Conservation (phyloP, 2,113 vertebrate genomes). For the Azemiops feae region DNA sequence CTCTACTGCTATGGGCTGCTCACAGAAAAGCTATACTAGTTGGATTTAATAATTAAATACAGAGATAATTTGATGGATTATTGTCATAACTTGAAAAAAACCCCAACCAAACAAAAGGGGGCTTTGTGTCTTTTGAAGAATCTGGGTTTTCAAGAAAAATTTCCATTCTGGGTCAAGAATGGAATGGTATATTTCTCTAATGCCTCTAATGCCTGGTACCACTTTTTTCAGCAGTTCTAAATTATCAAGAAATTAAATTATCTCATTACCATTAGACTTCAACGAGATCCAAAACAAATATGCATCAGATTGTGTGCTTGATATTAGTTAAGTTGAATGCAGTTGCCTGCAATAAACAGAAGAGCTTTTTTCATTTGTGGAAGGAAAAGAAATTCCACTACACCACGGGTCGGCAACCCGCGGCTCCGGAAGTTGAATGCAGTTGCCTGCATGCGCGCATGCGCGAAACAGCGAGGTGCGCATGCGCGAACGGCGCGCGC, state of each 20-base stretch:
- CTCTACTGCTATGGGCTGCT: not conserved
- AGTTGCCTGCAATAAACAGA: not conserved
- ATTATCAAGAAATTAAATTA: not conserved
- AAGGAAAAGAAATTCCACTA: not conserved
- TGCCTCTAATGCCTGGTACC: not conserved
- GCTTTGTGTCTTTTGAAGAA: not conserved
- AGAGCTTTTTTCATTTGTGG: not conserved
- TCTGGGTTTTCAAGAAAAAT: not conserved
- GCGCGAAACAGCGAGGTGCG: too few species aligned
- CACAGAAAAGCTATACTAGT: not conserved
- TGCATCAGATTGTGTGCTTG: not conserved
- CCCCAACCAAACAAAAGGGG: not conserved
- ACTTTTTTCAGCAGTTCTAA: not conserved
- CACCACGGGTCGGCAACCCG: too few species aligned
- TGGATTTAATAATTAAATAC: not conserved
- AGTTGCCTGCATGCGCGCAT: too few species aligned
- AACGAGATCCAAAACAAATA: not conserved
- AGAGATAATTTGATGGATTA: not conserved
- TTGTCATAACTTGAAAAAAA: not conserved
- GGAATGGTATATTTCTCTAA: not conserved
- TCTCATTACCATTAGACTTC: not conserved
- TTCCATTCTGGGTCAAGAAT: not conserved
- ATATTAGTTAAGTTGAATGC: not conserved
- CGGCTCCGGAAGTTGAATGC: too few species aligned
- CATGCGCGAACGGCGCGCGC: too few species aligned